Evolutionary conservation across 2,113 vertebrate species (phyloP).

Genomic region (Vidua chalybeata): DNA sequence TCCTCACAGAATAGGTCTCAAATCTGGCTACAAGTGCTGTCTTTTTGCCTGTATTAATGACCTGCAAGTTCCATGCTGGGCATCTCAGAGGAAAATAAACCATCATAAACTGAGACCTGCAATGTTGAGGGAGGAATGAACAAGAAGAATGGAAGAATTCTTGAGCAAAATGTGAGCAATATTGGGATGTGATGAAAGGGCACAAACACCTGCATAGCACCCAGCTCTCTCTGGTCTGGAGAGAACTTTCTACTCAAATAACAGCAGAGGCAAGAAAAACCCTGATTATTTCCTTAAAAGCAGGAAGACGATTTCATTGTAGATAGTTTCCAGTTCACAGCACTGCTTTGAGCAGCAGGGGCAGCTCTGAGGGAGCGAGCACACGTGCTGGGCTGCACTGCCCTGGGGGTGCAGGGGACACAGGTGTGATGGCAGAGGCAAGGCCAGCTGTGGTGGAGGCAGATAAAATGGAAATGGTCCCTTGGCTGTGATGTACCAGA

Average conservation of each 20-base stretch:
- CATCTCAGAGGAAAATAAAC: background rate
- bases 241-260: background rate
- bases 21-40: background rate
- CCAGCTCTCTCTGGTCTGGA: background rate
- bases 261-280: background rate
- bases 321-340: background rate
- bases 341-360: background rate
- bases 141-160: background rate
- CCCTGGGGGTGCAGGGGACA: fast-evolving
- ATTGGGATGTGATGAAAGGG: background rate
- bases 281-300: background rate
- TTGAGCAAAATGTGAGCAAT: background rate
- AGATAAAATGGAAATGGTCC: background rate
- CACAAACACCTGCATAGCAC: background rate
- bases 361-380: background rate
- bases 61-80: background rate
- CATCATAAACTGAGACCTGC: background rate
- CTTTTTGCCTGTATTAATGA: background rate
- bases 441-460: background rate
- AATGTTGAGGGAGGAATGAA: background rate
- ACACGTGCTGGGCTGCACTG: fast-evolving
- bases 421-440: fast-evolving
- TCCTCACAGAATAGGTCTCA: background rate
- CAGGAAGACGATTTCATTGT: background rate
- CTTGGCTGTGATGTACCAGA: background rate